Base-by-base conservation (phyloP, 2,797 vertebrate species). In the Phyllotis vaccarum region DNA sequence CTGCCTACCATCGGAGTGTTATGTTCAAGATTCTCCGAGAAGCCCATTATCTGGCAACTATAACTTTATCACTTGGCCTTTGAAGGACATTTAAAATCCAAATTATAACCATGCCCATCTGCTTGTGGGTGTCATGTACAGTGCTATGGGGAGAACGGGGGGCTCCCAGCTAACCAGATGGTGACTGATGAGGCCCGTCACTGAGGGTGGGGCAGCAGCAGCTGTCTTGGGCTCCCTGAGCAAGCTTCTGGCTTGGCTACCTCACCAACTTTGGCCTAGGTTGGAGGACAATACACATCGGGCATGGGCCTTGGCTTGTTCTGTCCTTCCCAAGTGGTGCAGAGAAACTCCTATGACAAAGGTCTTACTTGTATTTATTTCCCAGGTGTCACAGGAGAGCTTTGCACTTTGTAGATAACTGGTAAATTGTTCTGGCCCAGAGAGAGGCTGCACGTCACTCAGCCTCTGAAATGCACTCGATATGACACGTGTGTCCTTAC, bases 381-480 rank as follows among this genome's bases (percentile, higher is more conserved):
- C 76, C 75, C 34, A 1, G 74, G 85, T 17, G 27, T 70, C 52
- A 62, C 75, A 29, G 80, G 14, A 56, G 56, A 22, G 12, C 24
- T 29, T 1, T 37, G 13, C 0, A 10, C 13, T 29, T 2, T 34
- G 8, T 19, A n/a, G 75, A 34, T 21, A 0, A n/a, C 27, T 9
- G 34, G 5, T 40, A 31, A 40, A 54, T 46, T 83, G 0, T 24
- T 64, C 46, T 10, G 54, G n/a, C 12, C 68, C 14, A 4, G 27
- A n/a, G 19, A 34, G 3, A 37, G 62, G 40, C 11, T 1, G 29
- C 11, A 0, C 0, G 19, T 37, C 34, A 0, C 49, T 2, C 0
- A 0, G 58, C 40, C 29, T 68, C 66, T 19, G 34, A 60, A 60
- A 60, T 60, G 58, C 52, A 52, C 46, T 49, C 27, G 11, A 8